Evolutionary conservation across 2,113 vertebrate genomes (phyloP), one percentile per base, ranked within the genome.

Genomic region (Budorcas taxicolor): DNA sequence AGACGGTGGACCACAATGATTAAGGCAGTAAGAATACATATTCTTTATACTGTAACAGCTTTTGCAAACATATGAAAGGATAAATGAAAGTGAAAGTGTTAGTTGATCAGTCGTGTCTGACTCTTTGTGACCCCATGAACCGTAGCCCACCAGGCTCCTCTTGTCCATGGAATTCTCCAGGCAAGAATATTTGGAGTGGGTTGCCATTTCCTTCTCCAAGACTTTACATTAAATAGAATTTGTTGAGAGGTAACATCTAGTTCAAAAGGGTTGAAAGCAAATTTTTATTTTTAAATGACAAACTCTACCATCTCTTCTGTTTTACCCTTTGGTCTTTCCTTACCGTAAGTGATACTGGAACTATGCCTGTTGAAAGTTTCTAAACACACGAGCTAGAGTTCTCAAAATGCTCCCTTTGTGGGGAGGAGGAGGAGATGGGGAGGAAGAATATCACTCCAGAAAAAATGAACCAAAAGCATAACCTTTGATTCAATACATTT

Each of bases 401-500:
- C 67, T 95, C 60, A 96, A 89, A 97, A 78, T n/a, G 36, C 17
- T 76, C 82, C 40, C 6, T 76, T 76, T 76, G 71, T 1, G 6
- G 6, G 36, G 23, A 43, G 11, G 36, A 76, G 36, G 36, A 76
- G 71, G 12, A 43, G 23, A 27, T 7, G 36, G 11, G 21, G 14
- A 11, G 31, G 43, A 23, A 33, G 31, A 14, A 27, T 33, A 74
- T 43, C 80, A 92, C 80, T 57, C 36, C 45, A 87, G 36, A 93
- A 97, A 53, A 88, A 94, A 91, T 13, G 36, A 33, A 88, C 14
- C 19, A 86, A 52, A 84, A 95, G 43, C 23, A 83, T 23, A 95
- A 80, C 36, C 40, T 96, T n/a, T 92, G 62, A 90, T 62, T 78
- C 87, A 86, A 64, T 45, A 86, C 36, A 64, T 97, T 94, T 86